Evolutionary conservation across 2,797 vertebrate genomes (phyloP).

Genomic region (Naso thynnoides): DNA sequence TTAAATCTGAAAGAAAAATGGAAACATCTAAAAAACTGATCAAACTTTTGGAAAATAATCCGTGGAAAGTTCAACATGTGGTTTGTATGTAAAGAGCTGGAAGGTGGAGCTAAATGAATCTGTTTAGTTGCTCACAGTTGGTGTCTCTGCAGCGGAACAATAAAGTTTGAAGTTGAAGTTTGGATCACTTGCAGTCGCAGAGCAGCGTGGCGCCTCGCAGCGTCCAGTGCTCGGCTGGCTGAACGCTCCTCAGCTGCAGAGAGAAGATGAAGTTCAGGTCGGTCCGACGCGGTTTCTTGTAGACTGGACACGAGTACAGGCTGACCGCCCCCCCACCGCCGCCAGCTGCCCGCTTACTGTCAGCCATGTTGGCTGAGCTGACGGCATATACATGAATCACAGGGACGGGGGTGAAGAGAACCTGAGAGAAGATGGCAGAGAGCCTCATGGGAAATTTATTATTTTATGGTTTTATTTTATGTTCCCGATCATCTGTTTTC

Average conservation of each 20-base stretch:
- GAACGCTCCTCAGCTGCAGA: slow-evolving; percentile 81
- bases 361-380: slow-evolving; percentile 67
- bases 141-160: neutral
- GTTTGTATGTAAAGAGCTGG: neutral
- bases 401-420: slow-evolving; percentile 88
- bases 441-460: neutral
- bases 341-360: slow-evolving; percentile 24
- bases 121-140: neutral
- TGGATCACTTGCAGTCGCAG: slow-evolving; percentile 85
- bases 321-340: slow-evolving; percentile 1
- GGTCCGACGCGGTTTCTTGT: slow-evolving; percentile 88
- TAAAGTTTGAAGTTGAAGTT: no score
- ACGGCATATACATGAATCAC: slow-evolving; percentile 89
- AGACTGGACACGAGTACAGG: slow-evolving; percentile 88
- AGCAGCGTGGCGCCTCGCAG: slow-evolving; percentile 87
- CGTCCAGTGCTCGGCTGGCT: slow-evolving; percentile 86
- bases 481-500: no score
- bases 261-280: slow-evolving; percentile 89
- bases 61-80: no score
- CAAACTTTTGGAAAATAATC: neutral
- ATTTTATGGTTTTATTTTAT: no score
- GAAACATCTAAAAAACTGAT: no score
- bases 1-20: no score
- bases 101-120: neutral
- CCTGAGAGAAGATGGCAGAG: slow-evolving; percentile 69